Conservation (phyloP, 1,140 invertebrate genomes). For the Drosophila insularis region DNA sequence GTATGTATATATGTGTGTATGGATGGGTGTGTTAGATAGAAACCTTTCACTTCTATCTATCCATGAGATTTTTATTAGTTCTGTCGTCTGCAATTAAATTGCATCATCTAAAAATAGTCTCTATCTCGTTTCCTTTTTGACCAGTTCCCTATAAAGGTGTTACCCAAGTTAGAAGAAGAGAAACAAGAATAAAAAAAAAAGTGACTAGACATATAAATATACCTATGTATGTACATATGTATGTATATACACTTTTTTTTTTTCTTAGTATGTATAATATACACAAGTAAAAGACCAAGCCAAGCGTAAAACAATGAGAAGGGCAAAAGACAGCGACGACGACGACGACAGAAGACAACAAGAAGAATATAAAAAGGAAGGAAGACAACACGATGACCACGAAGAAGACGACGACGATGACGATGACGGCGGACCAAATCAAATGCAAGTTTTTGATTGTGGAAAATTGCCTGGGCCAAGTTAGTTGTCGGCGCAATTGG, state of each 20-base stretch:
- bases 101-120: constrained; percentile 24
- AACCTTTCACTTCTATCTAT: constrained; percentile 1
- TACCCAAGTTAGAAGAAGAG: constrained; percentile 20
- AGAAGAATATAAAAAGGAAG: constrained; percentile 1
- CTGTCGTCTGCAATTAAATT: constrained; percentile 24
- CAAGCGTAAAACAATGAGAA: constrained; percentile 25
- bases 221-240: neutral
- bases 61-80: constrained; percentile 11
- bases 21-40: too few species aligned
- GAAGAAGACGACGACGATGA: constrained; percentile 13
- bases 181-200: constrained; percentile 2
- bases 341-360: constrained; percentile 6
- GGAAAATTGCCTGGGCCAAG: constrained; percentile 37
- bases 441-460: constrained; percentile 43
- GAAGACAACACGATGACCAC: constrained; percentile 4
- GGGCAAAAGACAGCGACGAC: constrained; percentile 12
- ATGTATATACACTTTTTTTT: neutral
- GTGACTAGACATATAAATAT: constrained; percentile 12
- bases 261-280: neutral
- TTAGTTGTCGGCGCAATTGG: constrained; percentile 29
- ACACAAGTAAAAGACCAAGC: constrained; percentile 18
- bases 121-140: constrained; percentile 1
- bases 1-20: too few species aligned
- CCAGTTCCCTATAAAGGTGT: constrained; percentile 13
- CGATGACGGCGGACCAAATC: constrained; percentile 11